Evolutionary conservation across 2,113 vertebrate genomes (phyloP), one percentile per base, ranked within the genome.

Genomic region (Scalopus aquaticus): DNA sequence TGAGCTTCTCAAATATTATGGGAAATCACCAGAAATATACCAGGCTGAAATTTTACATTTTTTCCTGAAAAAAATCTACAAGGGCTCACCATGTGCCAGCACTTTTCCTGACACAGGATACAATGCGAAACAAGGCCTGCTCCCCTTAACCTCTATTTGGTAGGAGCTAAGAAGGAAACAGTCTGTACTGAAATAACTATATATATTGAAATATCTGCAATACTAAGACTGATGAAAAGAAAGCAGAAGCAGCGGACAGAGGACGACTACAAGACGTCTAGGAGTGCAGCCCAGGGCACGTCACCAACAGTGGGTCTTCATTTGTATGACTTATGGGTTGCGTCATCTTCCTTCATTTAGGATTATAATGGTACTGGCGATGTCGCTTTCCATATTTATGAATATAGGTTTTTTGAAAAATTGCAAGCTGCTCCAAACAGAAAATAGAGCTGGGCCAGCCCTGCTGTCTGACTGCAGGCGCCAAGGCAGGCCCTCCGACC

Each of bases 371-470:
- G 89, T 88, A 70, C 72, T 94, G 83, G 80, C 42, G 84, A 84
- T 87, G 65, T 78, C 90, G 74, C 70, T 88, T 93, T 88, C 60
- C 72, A 73, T 92, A 94, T 94, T 93, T 96, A 95, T 96, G 65
- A 37, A 37, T 60, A 70, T 24, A 62, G 39, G 39, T 93, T 89
- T 22, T 0, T 62, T 51, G 54, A 72, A 67, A 44, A 54, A n/a
- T 81, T 93, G 30, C 17, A 65, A 76, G 60, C 37, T 26, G 58
- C 65, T 91, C 49, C 72, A 86, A 39, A 96, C 9, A 32, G 39
- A 51, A 28, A 37, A 42, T 35, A 62, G 16, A 22, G 9, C 86
- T 19, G n/a, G 42, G 13, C 83, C 46, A 74, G 54, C 62, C 78
- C 15, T 15, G 62, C 12, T 73, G 69, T 78, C 44, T 16, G 51